phyloP scores from a whole-genome alignment of 2,113 vertebrate species.

The Orientallactaga bullata region DNA sequence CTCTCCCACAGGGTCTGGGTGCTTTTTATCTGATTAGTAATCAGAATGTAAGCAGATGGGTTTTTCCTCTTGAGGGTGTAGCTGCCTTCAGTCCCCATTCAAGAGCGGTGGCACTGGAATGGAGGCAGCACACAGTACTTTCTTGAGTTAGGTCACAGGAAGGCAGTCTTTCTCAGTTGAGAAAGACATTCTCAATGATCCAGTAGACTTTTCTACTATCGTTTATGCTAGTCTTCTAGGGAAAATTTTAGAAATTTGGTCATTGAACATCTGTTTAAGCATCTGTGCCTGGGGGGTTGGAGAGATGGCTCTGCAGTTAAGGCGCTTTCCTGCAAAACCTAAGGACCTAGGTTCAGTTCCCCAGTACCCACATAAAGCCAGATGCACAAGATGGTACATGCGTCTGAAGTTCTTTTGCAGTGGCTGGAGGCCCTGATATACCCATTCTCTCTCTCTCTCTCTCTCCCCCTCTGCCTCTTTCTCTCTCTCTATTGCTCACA shows the following conservation, averaged over 20 bases:
- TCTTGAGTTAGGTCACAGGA: background rate
- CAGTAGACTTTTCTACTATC: background rate
- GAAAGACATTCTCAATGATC: background rate
- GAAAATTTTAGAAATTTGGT: constrained; percentile 49
- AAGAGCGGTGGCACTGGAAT: no score
- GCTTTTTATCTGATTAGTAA: constrained; percentile 76
- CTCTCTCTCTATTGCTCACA: no score
- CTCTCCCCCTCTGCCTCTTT: no score
- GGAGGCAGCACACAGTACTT: constrained; percentile 23
- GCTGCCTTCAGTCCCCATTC: background rate
- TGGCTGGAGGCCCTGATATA: no score
- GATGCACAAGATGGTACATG: no score
- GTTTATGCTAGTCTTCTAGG: constrained; percentile 39
- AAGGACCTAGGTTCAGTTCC: no score
- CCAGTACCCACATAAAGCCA: no score
- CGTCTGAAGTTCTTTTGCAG: no score
- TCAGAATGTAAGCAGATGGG: constrained; percentile 25
- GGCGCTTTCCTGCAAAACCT: no score
- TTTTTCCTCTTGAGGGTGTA: constrained; percentile 24
- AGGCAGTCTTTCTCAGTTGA: background rate
- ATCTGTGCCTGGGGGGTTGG: background rate
- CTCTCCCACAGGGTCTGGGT: constrained; percentile 60
- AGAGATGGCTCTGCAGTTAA: no score
- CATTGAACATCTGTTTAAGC: constrained; percentile 3
- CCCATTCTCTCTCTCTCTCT: no score